phyloP scores from a whole-genome alignment of 2,113 vertebrate species.

The Jacana jacana region DNA sequence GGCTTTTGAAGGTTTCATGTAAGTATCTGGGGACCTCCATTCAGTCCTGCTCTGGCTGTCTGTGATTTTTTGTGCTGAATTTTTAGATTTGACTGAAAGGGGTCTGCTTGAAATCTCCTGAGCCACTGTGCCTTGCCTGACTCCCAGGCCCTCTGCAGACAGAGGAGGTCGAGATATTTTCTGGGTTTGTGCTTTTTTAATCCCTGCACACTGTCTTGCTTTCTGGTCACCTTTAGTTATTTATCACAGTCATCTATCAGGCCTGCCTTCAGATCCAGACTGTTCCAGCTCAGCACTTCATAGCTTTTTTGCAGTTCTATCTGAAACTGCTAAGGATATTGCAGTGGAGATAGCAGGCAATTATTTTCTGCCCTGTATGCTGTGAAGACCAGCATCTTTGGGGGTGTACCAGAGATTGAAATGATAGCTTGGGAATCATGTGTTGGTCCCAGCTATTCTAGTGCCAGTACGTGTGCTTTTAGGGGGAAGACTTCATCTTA shows the following conservation, averaged over 20 bases:
- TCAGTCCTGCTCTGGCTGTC: background rate
- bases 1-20: background rate
- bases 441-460: background rate
- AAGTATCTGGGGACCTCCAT: background rate
- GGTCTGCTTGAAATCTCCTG: background rate
- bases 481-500: background rate
- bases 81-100: background rate
- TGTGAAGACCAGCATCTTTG: background rate
- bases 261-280: background rate
- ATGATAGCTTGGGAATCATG: background rate
- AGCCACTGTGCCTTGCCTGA: conserved; percentile 29
- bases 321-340: background rate
- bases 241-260: background rate
- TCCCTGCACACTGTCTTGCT: background rate
- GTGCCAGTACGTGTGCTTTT: background rate
- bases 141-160: background rate
- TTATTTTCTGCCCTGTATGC: background rate
- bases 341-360: background rate
- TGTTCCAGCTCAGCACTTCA: background rate
- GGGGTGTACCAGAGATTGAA: background rate
- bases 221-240: background rate
- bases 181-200: background rate
- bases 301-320: background rate
- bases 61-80: background rate
- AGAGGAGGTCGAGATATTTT: background rate